A percentile compares a stretch with the other conserved stretches of the same genome.
phyloP scores from a whole-genome alignment of 1,140 invertebrate genomes.

The Apis florea region DNA sequence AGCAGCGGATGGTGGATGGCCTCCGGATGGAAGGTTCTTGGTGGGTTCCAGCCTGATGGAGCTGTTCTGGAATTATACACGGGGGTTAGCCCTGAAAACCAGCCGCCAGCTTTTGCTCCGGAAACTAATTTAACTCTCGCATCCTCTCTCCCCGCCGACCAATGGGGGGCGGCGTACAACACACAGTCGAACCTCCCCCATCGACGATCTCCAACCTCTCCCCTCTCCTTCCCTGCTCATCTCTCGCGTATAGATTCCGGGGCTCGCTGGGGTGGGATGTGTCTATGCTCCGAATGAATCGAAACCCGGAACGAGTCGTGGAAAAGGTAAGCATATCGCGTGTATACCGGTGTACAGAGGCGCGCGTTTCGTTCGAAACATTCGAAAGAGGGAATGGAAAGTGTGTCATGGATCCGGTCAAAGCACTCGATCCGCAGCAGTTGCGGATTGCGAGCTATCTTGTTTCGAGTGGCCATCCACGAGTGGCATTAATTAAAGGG shows the following conservation, averaged over 20 bases:
- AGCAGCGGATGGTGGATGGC: constrained; percentile 53
- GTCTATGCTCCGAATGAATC: neutral
- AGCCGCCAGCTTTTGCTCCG: constrained; percentile 69
- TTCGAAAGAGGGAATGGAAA: neutral
- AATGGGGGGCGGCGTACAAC: no score
- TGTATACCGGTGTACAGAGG: neutral
- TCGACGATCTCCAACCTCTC: constrained; percentile 22
- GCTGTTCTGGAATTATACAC: constrained; percentile 74
- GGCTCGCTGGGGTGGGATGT: neutral
- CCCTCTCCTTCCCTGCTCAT: no score
- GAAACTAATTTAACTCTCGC: constrained; percentile 77
- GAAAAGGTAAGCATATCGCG: neutral
- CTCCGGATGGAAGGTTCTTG: constrained; percentile 64
- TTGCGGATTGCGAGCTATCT: neutral
- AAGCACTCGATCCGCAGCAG: neutral
- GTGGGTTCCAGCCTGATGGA: constrained; percentile 71
- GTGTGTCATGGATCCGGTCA: constrained; percentile 18
- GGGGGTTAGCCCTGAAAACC: constrained; percentile 70
- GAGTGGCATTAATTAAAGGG: constrained; percentile 28
- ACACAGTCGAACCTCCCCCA: constrained; percentile 11
- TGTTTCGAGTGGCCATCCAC: neutral
- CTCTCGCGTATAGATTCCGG: neutral
- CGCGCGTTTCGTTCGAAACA: neutral
- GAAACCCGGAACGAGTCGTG: neutral
- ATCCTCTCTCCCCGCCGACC: constrained; percentile 52